Percentiles rank a stretch among this genome's conserved stretches.
phyloP scores from a whole-genome alignment of 2,888 invertebrate species.

The Brenthis hecate region DNA sequence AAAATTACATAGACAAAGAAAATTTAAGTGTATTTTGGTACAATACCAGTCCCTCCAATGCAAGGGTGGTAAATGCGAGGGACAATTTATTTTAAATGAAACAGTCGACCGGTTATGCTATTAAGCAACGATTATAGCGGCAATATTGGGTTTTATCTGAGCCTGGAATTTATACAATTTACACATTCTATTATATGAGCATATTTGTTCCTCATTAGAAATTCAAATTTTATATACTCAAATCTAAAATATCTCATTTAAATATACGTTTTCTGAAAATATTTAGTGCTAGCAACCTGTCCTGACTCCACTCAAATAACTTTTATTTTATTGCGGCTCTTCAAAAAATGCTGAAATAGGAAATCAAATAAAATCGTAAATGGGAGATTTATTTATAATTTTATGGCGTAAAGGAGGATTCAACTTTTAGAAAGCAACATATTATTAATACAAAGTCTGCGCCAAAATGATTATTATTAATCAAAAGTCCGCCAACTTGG shows the following conservation, averaged over 20 bases:
- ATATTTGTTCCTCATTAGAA: conserved; percentile 8
- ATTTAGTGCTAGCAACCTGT: too few species aligned
- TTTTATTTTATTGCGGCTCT: too few species aligned
- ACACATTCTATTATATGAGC: conserved; percentile 8
- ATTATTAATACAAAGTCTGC: too few species aligned
- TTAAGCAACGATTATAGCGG: conserved; percentile 49
- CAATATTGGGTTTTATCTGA: conserved; percentile 31
- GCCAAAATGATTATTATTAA: too few species aligned
- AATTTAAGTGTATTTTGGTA: conserved; percentile 77
- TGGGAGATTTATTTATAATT: too few species aligned
- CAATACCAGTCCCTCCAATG: conserved; percentile 65
- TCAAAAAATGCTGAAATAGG: too few species aligned
- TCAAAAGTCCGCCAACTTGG: too few species aligned
- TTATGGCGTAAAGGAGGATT: too few species aligned
- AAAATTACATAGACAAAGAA: conserved; percentile 78
- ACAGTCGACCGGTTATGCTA: conserved; percentile 55
- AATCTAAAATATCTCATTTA: conserved; percentile 5
- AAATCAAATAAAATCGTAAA: too few species aligned
- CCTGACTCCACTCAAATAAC: too few species aligned
- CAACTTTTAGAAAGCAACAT: too few species aligned
- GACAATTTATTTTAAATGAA: conserved; percentile 74
- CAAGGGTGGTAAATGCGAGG: conserved; percentile 71
- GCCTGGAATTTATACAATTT: conserved; percentile 10
- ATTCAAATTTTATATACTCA: conserved; percentile 8
- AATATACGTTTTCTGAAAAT: conserved; percentile 3